Evolutionary conservation across 2,888 invertebrate genomes (phyloP).

Genomic region (Ophion costatus): DNA sequence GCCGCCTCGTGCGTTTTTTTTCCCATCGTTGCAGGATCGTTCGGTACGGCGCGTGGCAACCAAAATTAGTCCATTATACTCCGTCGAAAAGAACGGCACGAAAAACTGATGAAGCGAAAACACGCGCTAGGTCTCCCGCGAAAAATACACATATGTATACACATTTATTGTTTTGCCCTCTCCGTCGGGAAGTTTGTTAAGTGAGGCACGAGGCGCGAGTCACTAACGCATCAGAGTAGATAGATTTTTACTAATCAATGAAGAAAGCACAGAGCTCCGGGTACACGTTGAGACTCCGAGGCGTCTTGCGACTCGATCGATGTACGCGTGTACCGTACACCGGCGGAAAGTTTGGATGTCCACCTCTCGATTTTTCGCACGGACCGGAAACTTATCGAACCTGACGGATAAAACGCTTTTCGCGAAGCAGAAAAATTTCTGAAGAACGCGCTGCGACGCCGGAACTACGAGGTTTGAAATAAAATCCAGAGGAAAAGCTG

Average conservation of each 20-base stretch:
- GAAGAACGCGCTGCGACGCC: too few relatives aligned
- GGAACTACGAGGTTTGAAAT: background rate
- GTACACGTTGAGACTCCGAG: slow-evolving; percentile 21
- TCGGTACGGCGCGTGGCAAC: slow-evolving; percentile 72
- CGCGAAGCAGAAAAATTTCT: too few relatives aligned
- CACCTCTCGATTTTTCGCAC: background rate
- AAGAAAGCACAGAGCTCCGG: slow-evolving; percentile 29
- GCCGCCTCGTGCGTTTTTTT: slow-evolving; percentile 55
- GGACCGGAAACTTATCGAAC: background rate
- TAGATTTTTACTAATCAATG: slow-evolving; percentile 19
- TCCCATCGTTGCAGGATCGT: slow-evolving; percentile 13
- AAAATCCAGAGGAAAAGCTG: background rate
- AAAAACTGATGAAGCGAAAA: slow-evolving; percentile 42
- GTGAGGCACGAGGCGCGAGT: slow-evolving; percentile 40
- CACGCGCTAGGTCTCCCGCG: slow-evolving; percentile 19
- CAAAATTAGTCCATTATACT: slow-evolving; percentile 82
- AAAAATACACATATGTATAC: slow-evolving; percentile 11
- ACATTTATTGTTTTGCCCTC: slow-evolving; percentile 21
- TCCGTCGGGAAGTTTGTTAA: slow-evolving; percentile 19
- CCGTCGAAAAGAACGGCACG: slow-evolving; percentile 29
- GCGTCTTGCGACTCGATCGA: slow-evolving; percentile 16
- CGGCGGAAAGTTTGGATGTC: background rate
- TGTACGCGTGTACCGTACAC: background rate
- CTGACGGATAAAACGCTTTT: too few relatives aligned
- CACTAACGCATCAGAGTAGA: slow-evolving; percentile 35